Base-by-base conservation (phyloP, 2,113 vertebrate genomes). In the Proteles cristata region DNA sequence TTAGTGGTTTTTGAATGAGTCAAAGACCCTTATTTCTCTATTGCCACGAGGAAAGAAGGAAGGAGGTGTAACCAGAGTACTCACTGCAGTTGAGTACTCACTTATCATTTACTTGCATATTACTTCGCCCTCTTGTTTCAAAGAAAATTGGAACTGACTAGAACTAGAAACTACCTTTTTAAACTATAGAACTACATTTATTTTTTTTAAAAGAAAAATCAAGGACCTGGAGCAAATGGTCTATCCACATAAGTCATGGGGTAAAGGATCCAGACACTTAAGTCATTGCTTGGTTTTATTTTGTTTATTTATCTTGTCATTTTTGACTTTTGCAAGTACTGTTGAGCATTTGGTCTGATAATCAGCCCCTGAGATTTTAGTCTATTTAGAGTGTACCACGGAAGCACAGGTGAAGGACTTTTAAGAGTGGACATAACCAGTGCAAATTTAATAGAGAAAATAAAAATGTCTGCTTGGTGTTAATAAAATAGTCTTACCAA, bases 281-380 rank as follows among this genome's bases (percentile, higher is more conserved):
- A 61, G 25, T 68, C 12, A 93, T 11, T 76, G 15, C 45, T 85
- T 96, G 17, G 6, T 84, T 93, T 96, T 95, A 33, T 58, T 86
- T 85, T 73, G 43, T 48, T 58, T 73, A n/a, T 61, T 68, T 77
- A 48, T 25, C 7, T 39, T 25, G 58, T 79, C n/a, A 35, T 68
- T 91, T 76, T 93, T 45, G 8, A 73, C 73, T 79, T 89, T 28
- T 12, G 17, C 50, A 21, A 48, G 2, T 28, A 11, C 19, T 76
- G 4, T 4, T 66, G 25, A 90, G 65, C 16, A 65, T 63, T 53
- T 53, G n/a, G 26, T 88, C 28, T 84, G 91, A 66, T 21, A 63
- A 81, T 31, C 45, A 71, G 14, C 28, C 66, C 45, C 26, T 43
- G 25, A 33, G 69, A 19, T 80, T 14, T 87, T 43, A 66, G 33